Evolutionary conservation across 2,888 invertebrate genomes (phyloP).

Genomic region (Diaphora mendica): DNA sequence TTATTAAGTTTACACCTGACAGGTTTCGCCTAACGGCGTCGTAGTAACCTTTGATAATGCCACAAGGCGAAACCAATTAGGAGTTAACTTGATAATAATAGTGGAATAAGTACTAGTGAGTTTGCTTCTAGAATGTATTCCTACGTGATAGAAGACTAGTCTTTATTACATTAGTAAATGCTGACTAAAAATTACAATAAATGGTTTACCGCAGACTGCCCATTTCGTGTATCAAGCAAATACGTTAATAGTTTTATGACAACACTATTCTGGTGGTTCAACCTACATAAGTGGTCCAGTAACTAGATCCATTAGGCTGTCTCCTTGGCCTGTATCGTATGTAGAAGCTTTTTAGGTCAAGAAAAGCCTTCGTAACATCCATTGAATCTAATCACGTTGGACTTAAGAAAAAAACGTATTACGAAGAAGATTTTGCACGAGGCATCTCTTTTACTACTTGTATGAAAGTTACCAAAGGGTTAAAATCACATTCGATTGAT

Average conservation of each 20-base stretch:
- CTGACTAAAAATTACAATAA: not conserved
- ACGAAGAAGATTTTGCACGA: not conserved
- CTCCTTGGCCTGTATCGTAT: conserved; percentile 42
- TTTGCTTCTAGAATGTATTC: too few relatives aligned
- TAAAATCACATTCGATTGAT: too few relatives aligned
- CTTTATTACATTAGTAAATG: not conserved
- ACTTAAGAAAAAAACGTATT: conserved; percentile 19
- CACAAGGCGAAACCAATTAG: too few relatives aligned
- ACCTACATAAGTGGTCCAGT: conserved; percentile 26
- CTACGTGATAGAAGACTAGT: not conserved
- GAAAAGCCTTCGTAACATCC: conserved; percentile 36
- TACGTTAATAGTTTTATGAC: conserved; percentile 24
- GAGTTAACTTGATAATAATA: too few relatives aligned
- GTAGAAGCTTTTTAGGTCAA: conserved; percentile 47
- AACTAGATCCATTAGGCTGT: conserved; percentile 45
- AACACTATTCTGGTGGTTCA: conserved; percentile 15
- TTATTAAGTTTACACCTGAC: too few relatives aligned
- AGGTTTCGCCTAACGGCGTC: too few relatives aligned
- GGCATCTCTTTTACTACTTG: not conserved
- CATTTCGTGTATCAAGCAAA: not conserved
- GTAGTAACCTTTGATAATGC: too few relatives aligned
- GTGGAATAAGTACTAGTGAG: too few relatives aligned
- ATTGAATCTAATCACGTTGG: conserved; percentile 32
- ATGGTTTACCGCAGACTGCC: not conserved
- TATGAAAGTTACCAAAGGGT: not conserved